Conservation (phyloP, 1,140 invertebrate genomes). For the Ericerus pela region DNA sequence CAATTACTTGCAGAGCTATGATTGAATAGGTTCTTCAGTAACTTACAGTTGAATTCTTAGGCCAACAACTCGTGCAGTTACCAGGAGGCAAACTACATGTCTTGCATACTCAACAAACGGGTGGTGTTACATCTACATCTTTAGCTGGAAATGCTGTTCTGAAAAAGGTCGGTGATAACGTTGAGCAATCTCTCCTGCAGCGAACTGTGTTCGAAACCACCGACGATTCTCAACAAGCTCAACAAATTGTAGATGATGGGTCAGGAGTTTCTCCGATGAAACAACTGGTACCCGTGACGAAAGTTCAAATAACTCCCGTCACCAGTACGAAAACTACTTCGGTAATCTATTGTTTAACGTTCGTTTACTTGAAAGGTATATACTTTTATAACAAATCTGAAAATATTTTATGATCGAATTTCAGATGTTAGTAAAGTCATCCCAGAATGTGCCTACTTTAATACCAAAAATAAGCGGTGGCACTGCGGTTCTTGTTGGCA, state of each 20-base stretch:
- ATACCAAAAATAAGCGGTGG: neutral
- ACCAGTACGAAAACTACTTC: conserved; percentile 21
- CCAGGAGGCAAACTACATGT: conserved; percentile 86
- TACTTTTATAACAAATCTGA: no score
- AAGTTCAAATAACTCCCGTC: conserved; percentile 14
- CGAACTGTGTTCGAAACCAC: neutral
- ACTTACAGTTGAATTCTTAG: conserved; percentile 24
- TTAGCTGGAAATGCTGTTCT: conserved; percentile 16
- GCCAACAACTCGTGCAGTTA: conserved; percentile 86
- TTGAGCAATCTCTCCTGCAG: no score
- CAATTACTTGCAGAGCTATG: neutral
- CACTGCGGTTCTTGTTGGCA: conserved; percentile 21
- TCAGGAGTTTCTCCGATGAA: no score
- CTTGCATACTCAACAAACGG: conserved; percentile 31
- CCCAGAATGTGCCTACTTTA: neutral
- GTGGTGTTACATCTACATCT: conserved; percentile 13
- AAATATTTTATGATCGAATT: no score
- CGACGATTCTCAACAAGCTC: neutral
- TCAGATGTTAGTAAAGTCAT: neutral
- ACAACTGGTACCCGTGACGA: conserved; percentile 8
- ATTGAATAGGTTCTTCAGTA: neutral
- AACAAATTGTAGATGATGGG: conserved; percentile 1
- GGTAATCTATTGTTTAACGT: conserved; percentile 4
- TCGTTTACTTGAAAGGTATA: no score
- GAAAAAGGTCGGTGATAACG: conserved; percentile 8